Evolutionary conservation across 2,797 vertebrate genomes (phyloP), one percentile per base, ranked within the genome.

Genomic region (Tympanoctomys barrerae): DNA sequence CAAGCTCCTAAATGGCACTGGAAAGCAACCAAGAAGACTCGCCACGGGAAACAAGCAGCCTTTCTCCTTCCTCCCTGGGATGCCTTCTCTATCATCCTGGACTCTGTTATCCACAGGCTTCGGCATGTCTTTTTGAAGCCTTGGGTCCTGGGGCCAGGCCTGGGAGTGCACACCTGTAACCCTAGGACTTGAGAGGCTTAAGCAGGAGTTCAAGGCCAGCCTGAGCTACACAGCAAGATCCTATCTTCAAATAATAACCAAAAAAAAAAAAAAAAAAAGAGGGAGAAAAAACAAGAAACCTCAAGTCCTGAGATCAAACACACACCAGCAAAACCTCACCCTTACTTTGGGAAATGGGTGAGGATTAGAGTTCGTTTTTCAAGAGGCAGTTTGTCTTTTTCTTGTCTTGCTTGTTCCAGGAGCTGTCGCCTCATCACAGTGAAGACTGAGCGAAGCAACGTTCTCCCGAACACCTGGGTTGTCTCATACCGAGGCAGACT

Each of bases 281-380:
- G 21, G 22, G 36, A 49, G 42, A 46, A 18, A 4, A 31, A 75
- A 46, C 42, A 75, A 52, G 26, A 59, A 46, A n/a, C 28, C 33
- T 54, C 84, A 78, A 82, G 31, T 13, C 6, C 42, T 16, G 19
- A 10, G 16, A 26, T 42, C 64, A 85, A 54, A 46, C 71, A 39
- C 70, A 91, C 81, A 0, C 6, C 21, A 83, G 49, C 33, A 8
- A 5, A 2, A 26, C 68, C 0, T 0, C 64, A 7, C 61, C 86
- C 99, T 99, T 99, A 99, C 99, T 99, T 99, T 89, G 99, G 99
- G 96, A 99, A 99, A 98, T 99, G 99, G 96, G 99, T 99, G 97
- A 99, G 99, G 94, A 99, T 99, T 96, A 99, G 99, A 26, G 99
- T 99, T 97, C 99, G 99, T 97, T 99, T 99, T 98, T 99, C 99